A percentile compares a stretch with the other conserved stretches of the same genome.
Conservation (phyloP, 2,888 invertebrate species). For the Oxyscelio sp. region DNA sequence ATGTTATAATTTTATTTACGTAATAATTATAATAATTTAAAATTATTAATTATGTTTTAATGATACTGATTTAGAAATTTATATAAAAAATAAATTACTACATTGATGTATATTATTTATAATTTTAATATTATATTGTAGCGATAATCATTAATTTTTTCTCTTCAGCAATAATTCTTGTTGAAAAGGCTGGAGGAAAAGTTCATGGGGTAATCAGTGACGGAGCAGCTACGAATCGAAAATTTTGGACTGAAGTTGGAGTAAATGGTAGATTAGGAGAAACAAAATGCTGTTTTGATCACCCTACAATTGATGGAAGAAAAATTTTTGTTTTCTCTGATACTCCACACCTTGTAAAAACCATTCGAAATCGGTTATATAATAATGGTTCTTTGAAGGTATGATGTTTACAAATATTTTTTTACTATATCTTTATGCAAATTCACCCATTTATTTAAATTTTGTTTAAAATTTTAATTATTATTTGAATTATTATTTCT, state of each 20-base stretch:
- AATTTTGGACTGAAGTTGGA: neutral
- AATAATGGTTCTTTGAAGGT: neutral
- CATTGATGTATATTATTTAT: neutral
- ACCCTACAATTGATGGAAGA: neutral
- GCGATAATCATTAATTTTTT: neutral
- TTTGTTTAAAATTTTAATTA: too few relatives aligned
- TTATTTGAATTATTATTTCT: too few relatives aligned
- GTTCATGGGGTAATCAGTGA: slow-evolving; percentile 2
- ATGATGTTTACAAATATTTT: neutral
- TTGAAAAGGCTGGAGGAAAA: slow-evolving; percentile 11
- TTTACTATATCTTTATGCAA: neutral
- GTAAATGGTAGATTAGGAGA: neutral
- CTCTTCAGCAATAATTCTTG: neutral
- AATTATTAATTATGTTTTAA: neutral
- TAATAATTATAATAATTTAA: neutral
- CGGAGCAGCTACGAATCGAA: slow-evolving; percentile 3
- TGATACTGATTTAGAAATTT: neutral
- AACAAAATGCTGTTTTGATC: neutral
- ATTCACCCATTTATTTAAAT: too few relatives aligned
- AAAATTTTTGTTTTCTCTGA: neutral
- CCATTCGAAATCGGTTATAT: neutral
- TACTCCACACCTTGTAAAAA: neutral
- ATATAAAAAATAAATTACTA: neutral
- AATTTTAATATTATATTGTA: neutral
- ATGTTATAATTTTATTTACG: neutral